Evolutionary conservation across 2,888 invertebrate species (phyloP).

Genomic region (Macaria liturata): DNA sequence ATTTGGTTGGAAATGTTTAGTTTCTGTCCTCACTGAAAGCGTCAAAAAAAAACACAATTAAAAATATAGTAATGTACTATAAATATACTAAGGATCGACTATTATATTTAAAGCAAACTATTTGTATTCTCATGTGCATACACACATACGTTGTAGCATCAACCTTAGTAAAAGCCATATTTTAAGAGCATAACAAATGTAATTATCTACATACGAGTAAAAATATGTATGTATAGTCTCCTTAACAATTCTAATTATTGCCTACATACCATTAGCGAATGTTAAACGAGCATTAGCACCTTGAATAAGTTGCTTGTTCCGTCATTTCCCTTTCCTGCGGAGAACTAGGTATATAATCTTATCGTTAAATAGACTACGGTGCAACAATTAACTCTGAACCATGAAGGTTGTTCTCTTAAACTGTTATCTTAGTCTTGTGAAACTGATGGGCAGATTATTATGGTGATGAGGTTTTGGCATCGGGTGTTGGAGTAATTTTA

Average conservation of each 20-base stretch:
- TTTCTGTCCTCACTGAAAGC: too few species aligned
- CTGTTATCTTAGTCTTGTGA: slow-evolving; percentile 22
- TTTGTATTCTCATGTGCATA: too few species aligned
- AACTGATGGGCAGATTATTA: slow-evolving; percentile 16
- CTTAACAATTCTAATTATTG: slow-evolving; percentile 32
- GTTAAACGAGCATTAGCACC: slow-evolving; percentile 48
- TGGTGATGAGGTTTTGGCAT: slow-evolving; percentile 3
- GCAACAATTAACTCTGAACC: slow-evolving; percentile 37
- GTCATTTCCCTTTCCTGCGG: slow-evolving; percentile 73
- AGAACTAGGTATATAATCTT: slow-evolving; percentile 44
- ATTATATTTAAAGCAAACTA: too few species aligned
- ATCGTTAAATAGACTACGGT: slow-evolving; percentile 51
- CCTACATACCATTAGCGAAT: slow-evolving; percentile 34
- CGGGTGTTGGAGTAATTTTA: background rate
- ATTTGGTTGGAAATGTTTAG: too few species aligned
- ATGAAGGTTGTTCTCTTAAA: slow-evolving; percentile 56
- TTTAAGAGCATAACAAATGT: too few species aligned
- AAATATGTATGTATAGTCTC: background rate
- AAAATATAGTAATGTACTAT: too few species aligned
- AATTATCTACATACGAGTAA: too few species aligned
- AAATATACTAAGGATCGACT: too few species aligned
- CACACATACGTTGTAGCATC: too few species aligned
- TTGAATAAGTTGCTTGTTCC: slow-evolving; percentile 57
- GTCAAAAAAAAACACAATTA: too few species aligned
- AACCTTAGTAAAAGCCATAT: too few species aligned